A percentile compares a stretch with the other conserved stretches of the same genome.
Evolutionary conservation across 2,113 vertebrate species (phyloP).

Genomic region (Pteruthius melanotis): DNA sequence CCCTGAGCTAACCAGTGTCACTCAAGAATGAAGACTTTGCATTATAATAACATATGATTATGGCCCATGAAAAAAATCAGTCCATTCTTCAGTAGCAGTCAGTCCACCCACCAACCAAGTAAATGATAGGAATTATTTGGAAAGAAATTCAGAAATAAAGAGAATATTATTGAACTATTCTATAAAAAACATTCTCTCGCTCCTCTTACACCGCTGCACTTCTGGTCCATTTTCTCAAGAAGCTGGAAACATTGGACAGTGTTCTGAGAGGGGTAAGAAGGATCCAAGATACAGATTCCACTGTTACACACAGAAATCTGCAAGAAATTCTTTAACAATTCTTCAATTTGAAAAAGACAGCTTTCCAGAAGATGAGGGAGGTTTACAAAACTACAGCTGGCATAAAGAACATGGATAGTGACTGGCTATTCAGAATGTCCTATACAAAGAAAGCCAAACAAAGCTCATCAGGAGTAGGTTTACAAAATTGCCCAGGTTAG

Average conservation of each 20-base stretch:
- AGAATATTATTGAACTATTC: background rate
- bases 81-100: background rate
- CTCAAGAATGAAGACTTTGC: background rate
- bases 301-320: background rate
- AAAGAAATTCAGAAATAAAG: background rate
- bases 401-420: background rate
- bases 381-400: background rate
- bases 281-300: background rate
- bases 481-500: background rate
- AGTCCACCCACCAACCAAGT: background rate
- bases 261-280: background rate
- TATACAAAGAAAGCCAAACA: background rate
- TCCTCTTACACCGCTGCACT: fast-evolving
- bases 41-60: background rate
- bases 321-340: background rate
- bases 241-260: background rate
- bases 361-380: background rate
- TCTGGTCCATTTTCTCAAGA: background rate
- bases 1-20: background rate
- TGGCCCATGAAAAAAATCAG: background rate
- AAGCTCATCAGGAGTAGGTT: background rate
- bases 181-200: background rate
- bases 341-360: background rate
- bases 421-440: background rate
- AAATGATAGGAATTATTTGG: background rate